A percentile compares a stretch with the other conserved stretches of the same genome.
Evolutionary conservation across 2,888 invertebrate species (phyloP).

Genomic region (Anodontia alba): DNA sequence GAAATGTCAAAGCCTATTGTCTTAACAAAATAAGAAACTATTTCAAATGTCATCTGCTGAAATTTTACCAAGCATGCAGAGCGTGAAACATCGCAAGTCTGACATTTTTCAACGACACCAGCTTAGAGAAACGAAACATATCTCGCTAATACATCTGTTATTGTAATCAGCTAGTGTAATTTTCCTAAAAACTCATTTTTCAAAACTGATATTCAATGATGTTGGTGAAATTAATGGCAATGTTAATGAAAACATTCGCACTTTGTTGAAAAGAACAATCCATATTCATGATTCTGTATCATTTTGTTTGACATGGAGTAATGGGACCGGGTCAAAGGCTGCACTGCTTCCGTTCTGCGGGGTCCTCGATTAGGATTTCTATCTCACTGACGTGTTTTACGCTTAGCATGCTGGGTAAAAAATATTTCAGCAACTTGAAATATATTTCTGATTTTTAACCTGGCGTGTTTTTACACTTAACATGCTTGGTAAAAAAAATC

Average conservation of each 20-base stretch:
- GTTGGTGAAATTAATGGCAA: conserved; percentile 18
- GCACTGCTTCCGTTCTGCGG: conserved; percentile 20
- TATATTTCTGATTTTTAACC: too few species aligned
- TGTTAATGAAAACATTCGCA: conserved; percentile 64
- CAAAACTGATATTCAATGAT: conserved; percentile 35
- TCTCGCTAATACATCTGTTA: conserved; percentile 13
- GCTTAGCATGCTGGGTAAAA: too few species aligned
- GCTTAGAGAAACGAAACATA: not conserved
- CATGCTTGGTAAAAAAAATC: too few species aligned
- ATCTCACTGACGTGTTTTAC: too few species aligned
- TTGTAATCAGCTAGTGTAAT: conserved; percentile 8
- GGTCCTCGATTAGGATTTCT: not conserved
- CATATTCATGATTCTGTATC: conserved; percentile 57
- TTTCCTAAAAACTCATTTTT: conserved; percentile 52
- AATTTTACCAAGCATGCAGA: too few species aligned
- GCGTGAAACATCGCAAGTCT: too few species aligned
- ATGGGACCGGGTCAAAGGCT: conserved; percentile 40
- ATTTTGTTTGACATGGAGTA: conserved; percentile 53
- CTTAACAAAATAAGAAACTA: too few species aligned
- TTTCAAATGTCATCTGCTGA: too few species aligned
- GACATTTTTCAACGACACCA: too few species aligned
- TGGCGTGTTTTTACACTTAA: too few species aligned
- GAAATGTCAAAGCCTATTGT: too few species aligned
- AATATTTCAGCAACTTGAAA: too few species aligned
- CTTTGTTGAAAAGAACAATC: conserved; percentile 61